Evolutionary conservation across 2,888 invertebrate species (phyloP), one percentile per base, ranked within the genome.

Genomic region (Brenthis daphne): DNA sequence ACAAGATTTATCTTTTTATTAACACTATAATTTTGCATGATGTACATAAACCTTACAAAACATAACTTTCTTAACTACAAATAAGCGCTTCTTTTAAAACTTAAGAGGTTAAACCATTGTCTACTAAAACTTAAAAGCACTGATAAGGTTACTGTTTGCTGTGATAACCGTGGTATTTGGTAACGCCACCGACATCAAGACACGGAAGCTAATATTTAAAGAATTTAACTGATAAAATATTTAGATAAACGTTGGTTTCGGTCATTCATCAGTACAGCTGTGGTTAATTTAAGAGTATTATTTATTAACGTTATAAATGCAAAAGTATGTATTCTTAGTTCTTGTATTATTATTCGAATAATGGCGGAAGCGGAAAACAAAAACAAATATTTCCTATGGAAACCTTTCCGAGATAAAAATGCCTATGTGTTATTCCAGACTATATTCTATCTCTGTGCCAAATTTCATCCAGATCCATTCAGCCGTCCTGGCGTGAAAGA

Each of bases 161-260:
- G 37, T 67, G 73, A 74, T 73, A 71, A 74, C 61, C 65, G 29
- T 33, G 70, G 70, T 61, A 61, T 73, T 67, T 61, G 64, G 61
- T 69, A 72, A 68, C 64, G 73, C 71, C 71, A 71, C 74, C 69
- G 70, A 61, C 69, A 68, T 60, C 64, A 65, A 61, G 67, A 69
- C 67, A 56, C 85, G 80, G 87, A 80, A 87, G 88, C 84, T 87
- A 90, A 90, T 89, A 89, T 90, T 90, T 90, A 81, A 82, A 80
- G 85, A 85, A 86, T 87, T 85, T 79, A 78, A 80, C 76, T 69
- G 71, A 72, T 69, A 68, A 68, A 61, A 74, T 75, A 77, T 77
- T 78, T 76, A 75, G 65, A 69, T 69, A 71, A 67, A 69, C 58
- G 64, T 33, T 53, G 61, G 70, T 60, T 67, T 64, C 67, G 74